Evolutionary conservation across 2,797 vertebrate species (phyloP), one percentile per base, ranked within the genome.

Genomic region (Premnoplex brunnescens): DNA sequence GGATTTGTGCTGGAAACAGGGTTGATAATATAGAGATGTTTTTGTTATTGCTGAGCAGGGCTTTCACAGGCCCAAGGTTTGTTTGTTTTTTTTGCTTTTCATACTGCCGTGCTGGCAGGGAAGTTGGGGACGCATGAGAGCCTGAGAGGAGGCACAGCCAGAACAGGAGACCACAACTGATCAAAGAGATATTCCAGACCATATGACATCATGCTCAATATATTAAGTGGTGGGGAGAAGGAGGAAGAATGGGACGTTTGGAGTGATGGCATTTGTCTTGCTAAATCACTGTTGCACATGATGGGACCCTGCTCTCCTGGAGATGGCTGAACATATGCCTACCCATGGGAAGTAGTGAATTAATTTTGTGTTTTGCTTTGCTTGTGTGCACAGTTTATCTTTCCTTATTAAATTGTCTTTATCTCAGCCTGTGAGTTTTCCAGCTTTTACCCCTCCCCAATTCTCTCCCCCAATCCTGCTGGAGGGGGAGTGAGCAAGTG

Each of bases 31-130:
- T 12, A 58, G 58, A 58, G 24, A 64, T 58, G 64, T 34, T 83
- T 83, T 64, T 58, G 43, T 58, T 58, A 12, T 30, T 83, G 56
- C 34, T 55, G 55, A 62, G 46, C 62, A 55, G 55, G 7, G 12
- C 69, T 62, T 64, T 32, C 77, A 32, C 43, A 22, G 56, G 71
- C 20, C 49, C 63, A 51, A 51, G 27, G 28, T 44, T 44, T 15
- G 14, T 41, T 41, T 15, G 14, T 28, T 14, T 37, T 63, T 7
- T 24, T 44, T 76, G 39, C 13, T 59, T 54, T 59, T 15, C 2
- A 0, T 5, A 3, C 0, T 1, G 32, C 13, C 24, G 7, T 9
- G 7, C 6, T 32, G 55, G 26, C 2, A 6, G 17, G 55, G 32
- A 55, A 49, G 27, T 27, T 36, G 55, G 10, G 36, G 27, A 6